These are phyloP conservation scores for Nephila pilipes DNA, from an alignment of 1,140 invertebrate genomes.

Conservation along the genomic window DNA sequence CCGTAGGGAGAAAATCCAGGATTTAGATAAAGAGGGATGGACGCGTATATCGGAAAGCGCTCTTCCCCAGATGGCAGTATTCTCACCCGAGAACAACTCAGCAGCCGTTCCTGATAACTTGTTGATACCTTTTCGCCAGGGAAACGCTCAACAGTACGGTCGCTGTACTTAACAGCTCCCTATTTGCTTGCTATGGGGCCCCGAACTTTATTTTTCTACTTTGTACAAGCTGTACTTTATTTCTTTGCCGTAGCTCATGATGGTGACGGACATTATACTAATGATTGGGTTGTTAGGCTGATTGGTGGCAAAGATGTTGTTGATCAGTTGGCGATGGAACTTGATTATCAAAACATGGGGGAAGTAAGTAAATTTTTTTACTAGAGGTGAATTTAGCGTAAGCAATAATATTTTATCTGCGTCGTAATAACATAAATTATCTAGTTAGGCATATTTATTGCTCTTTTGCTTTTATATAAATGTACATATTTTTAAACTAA, in stretches of 20 bases:
- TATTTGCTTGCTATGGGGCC: neutral
- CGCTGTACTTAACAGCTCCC: constrained; percentile 5
- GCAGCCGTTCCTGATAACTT: constrained; percentile 65
- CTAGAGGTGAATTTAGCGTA: neutral
- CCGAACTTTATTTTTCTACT: neutral
- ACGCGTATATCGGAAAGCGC: neutral
- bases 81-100: constrained; percentile 36
- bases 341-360: constrained; percentile 83
- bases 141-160: constrained; percentile 18
- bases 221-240: neutral
- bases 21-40: constrained; percentile 26
- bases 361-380: constrained; percentile 80
- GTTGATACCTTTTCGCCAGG: constrained; percentile 62
- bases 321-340: constrained; percentile 82
- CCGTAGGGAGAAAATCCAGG: neutral
- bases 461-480: too few species aligned
- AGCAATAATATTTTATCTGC: too few species aligned
- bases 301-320: constrained; percentile 82
- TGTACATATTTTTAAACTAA: too few species aligned
- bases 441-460: too few species aligned
- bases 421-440: too few species aligned
- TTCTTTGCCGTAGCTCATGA: constrained; percentile 23
- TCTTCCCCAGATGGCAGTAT: constrained; percentile 62
- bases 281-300: constrained; percentile 84
- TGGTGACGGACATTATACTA: constrained; percentile 80